A percentile compares a stretch with the other conserved stretches of the same genome.
Conservation (phyloP, 37 sponge, comb jelly and placozoan genomes). For the Ephydatia muelleri region DNA sequence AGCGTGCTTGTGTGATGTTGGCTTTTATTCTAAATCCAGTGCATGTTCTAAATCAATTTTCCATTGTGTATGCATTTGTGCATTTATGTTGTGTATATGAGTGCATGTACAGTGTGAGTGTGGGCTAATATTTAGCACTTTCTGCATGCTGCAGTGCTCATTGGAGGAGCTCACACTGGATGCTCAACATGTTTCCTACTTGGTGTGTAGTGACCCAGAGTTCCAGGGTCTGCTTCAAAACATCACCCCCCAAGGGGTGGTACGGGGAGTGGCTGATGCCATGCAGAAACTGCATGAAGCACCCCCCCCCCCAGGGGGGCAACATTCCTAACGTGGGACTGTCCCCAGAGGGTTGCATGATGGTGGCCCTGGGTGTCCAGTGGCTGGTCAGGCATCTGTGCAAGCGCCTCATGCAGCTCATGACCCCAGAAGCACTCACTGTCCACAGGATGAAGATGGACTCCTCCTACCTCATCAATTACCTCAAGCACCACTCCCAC, state of each 20-base stretch:
- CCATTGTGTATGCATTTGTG: too few species aligned
- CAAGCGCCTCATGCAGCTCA: slow-evolving; percentile 73
- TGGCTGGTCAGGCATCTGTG: slow-evolving; percentile 59
- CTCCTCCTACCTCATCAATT: slow-evolving; percentile 58
- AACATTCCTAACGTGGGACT: neutral
- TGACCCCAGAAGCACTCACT: slow-evolving; percentile 72
- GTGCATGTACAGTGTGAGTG: neutral
- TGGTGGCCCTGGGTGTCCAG: slow-evolving; percentile 49
- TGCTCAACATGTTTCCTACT: slow-evolving; percentile 19
- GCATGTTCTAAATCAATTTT: neutral
- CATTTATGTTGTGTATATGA: too few species aligned
- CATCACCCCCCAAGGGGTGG: slow-evolving; percentile 25
- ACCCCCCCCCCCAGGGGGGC: neutral
- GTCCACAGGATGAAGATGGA: slow-evolving; percentile 53
- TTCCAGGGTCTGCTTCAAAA: slow-evolving; percentile 36
- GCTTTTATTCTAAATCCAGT: neutral
- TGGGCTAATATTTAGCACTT: neutral
- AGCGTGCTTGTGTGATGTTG: neutral
- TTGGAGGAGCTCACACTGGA: slow-evolving; percentile 33
- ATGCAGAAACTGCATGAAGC: neutral
- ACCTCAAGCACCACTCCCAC: slow-evolving; percentile 83
- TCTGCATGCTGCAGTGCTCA: slow-evolving; percentile 16
- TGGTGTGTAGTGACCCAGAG: slow-evolving; percentile 33
- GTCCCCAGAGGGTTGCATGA: slow-evolving; percentile 33
- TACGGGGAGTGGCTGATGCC: slow-evolving; percentile 28